Evolutionary conservation across 1,140 invertebrate species (phyloP), one percentile per base, ranked within the genome.

Genomic region (Aphelenchoides fujianensis): DNA sequence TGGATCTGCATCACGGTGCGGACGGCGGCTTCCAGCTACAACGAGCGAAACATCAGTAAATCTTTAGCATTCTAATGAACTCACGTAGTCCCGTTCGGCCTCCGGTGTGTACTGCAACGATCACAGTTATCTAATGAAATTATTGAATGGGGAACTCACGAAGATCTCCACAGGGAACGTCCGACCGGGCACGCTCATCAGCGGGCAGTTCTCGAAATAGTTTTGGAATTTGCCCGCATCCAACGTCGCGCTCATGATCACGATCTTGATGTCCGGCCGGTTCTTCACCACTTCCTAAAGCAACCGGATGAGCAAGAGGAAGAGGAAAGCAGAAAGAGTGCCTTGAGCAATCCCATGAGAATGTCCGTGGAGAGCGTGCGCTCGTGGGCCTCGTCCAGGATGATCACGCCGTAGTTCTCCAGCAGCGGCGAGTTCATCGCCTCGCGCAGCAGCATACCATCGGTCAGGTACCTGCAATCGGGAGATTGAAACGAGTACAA

Each of bases 211-310:
- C 81, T 98, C 95, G 52, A 83, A 83, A 66, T 83, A 83, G 16
- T 77, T 77, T 61, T 83, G 82, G 86, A 99, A 99, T 85, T 99
- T 99, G 2, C 95, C 96, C 61, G 97, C 95, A 87, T 99, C 97
- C n/a, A 99, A 87, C 0, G 97, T 99, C 16, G 97, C 97, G 81
- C 94, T 97, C 96, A 99, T 99, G 82, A 99, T 92, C 75, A 99
- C 93, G 59, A 99, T 89, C 87, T 99, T 99, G 12, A 99, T 88
- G 87, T 98, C 96, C 1, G 67, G 23, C 59, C 97, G 87, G 78
- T 97, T 93, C 78, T 93, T 93, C 27, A 95, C 91, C 5, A 98
- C 94, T 88, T 99, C 96, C 85, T 98, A 98, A 3, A 99, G 85
- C 12, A 95, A 92, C 5, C 27, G 3, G 30, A 36, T 19, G n/a